Conservation (phyloP, 2,113 vertebrate genomes). For the Crotalus viridis region DNA sequence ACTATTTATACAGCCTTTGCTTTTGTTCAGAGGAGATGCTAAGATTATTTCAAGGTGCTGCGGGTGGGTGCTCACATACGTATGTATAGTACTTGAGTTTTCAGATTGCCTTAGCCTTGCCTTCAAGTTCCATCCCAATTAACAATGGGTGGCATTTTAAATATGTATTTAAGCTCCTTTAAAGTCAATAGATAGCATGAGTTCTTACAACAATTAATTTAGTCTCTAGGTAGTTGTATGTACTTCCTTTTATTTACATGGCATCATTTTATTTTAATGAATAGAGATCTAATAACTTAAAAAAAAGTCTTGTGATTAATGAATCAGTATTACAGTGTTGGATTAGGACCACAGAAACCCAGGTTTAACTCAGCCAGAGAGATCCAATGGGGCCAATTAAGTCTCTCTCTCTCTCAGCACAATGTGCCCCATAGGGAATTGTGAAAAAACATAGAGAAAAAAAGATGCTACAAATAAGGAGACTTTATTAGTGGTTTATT, state of each 20-base stretch:
- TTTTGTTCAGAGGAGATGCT: conserved; percentile 64
- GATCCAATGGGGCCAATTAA: neutral
- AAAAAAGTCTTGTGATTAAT: neutral
- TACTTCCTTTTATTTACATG: neutral
- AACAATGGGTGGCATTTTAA: neutral
- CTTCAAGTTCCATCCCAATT: conserved; percentile 1
- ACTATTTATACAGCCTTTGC: conserved; percentile 64
- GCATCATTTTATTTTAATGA: neutral
- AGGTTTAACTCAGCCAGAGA: neutral
- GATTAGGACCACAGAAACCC: neutral
- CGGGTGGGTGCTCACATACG: conserved; percentile 14
- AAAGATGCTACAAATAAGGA: neutral
- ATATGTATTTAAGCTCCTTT: neutral
- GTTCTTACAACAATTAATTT: neutral
- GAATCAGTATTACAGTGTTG: neutral
- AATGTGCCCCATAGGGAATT: neutral
- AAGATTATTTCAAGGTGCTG: conserved; percentile 66
- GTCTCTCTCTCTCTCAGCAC: neutral
- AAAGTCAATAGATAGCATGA: neutral
- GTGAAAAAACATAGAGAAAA: neutral
- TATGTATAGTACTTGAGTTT: neutral
- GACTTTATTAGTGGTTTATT: neutral
- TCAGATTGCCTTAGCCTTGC: conserved; percentile 3
- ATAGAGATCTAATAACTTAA: neutral
- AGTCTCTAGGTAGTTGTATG: neutral